Conservation (phyloP, 2,888 invertebrate species). For the Phaonia tiefii region DNA sequence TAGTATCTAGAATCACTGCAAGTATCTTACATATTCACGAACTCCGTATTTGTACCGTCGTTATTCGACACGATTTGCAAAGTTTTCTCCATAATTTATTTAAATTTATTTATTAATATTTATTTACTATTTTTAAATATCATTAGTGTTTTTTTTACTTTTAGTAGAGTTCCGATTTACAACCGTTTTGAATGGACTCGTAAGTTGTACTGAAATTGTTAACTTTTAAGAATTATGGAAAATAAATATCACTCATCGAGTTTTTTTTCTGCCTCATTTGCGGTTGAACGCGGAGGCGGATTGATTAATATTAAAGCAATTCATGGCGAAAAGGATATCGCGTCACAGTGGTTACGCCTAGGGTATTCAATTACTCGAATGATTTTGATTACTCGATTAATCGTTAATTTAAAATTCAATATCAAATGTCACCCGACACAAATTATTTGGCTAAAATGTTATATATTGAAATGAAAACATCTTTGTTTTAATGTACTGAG, state of each 20-base stretch:
- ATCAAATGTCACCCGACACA: too few species aligned
- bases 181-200: slow-evolving; percentile 1
- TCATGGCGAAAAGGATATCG: too few species aligned
- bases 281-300: neutral
- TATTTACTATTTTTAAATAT: neutral
- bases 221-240: neutral
- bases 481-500: too few species aligned
- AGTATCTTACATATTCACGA: slow-evolving; percentile 50
- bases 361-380: too few species aligned
- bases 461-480: too few species aligned
- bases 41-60: slow-evolving; percentile 51
- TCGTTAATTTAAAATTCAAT: too few species aligned
- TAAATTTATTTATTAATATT: too few species aligned
- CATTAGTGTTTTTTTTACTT: neutral
- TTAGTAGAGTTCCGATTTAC: neutral
- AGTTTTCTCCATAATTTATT: slow-evolving; percentile 43
- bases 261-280: neutral
- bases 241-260: neutral
- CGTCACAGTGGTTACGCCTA: too few species aligned
- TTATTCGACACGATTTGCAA: slow-evolving; percentile 55
- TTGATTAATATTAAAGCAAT: too few species aligned
- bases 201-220: slow-evolving; percentile 9
- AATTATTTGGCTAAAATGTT: too few species aligned
- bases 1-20: too few species aligned
- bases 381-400: too few species aligned